These are phyloP conservation scores for Leucophenga maculata DNA, from an alignment of 2,888 invertebrate species.

Conservation along the genomic window DNA sequence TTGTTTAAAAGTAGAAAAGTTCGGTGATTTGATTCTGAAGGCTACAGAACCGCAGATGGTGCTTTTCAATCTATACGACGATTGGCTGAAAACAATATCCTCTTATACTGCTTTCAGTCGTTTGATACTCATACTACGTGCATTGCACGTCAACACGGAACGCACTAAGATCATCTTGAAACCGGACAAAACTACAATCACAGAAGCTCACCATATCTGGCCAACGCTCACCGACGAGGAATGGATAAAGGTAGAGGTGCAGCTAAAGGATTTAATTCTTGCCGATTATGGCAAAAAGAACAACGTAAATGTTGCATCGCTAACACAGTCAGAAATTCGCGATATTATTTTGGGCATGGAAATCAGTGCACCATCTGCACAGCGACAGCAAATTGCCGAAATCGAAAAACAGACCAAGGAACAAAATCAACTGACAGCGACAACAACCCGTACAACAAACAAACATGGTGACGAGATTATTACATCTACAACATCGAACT, in stretches of 20 bases:
- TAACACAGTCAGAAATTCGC: slow-evolving; percentile 99
- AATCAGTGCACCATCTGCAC: slow-evolving; percentile 98
- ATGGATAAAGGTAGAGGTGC: slow-evolving; percentile 99
- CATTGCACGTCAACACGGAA: slow-evolving; percentile 98
- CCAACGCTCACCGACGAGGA: slow-evolving; percentile 97
- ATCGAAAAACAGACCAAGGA: slow-evolving; percentile 99
- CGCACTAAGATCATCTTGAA: slow-evolving; percentile 98
- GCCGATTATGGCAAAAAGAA: slow-evolving; percentile 99
- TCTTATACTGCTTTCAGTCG: slow-evolving; percentile 99
- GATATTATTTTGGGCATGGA: slow-evolving; percentile 99
- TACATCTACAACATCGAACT: slow-evolving; percentile 98
- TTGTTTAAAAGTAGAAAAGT: slow-evolving; percentile 98
- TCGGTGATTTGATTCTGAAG: slow-evolving; percentile 98
- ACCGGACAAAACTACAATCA: slow-evolving; percentile 98
- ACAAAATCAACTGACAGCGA: slow-evolving; percentile 97
- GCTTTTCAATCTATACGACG: slow-evolving; percentile 98
- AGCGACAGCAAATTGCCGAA: slow-evolving; percentile 99
- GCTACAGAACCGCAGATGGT: slow-evolving; percentile 99
- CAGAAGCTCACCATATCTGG: slow-evolving; percentile 99
- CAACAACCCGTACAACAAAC: slow-evolving; percentile 98
- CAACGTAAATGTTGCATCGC: slow-evolving; percentile 98
- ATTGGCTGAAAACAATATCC: slow-evolving; percentile 99
- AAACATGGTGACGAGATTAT: slow-evolving; percentile 99
- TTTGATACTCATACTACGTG: slow-evolving; percentile 94
- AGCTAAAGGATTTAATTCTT: slow-evolving; percentile 96